Base-by-base conservation (phyloP, 2,113 vertebrate species). In the Gobius niger region DNA sequence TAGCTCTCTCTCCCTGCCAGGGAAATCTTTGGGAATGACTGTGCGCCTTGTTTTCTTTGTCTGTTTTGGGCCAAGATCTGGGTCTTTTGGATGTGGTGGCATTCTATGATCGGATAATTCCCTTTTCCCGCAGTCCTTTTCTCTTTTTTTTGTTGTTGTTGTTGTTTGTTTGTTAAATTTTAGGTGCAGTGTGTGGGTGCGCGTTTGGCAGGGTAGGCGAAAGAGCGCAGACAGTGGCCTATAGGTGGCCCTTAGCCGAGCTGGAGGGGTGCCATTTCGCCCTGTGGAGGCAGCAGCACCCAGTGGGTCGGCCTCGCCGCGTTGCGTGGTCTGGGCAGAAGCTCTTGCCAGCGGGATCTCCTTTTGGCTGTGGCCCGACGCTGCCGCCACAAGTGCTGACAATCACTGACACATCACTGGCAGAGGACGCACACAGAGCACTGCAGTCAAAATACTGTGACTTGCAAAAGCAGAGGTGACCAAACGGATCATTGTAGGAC, bases 41-140 rank as follows among this genome's bases (percentile, higher is more conserved):
- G 85, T 76, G 72, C 65, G 70, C 88, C 89, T 90, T 89, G 89
- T 91, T 90, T 90, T 89, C 82, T 88, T 89, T 89, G 83, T 89
- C 79, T 84, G 82, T 87, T 84, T 86, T 44, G 65, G 78, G 90
- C 91, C 89, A 89, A 91, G 85, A 83, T 83, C 72, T 86, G 83
- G 24, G 65, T 82, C 86, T 91, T 34, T 57, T 82, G 85, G 90
- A 91, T 89, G 90, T 90, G 87, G 81, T 88, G 82, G 78, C 68
- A 69, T 90, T 87, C 87, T 84, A 84, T 84, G 81, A 90, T 91
- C 84, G 77, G 82, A 87, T 91, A 88, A 91, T 81, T 90, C 88
- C 80, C 40, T 83, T 85, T 84, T 89, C 24, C 63, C 75, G 72
- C 78, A 77, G 83, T 24, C 2, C n/a, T 47, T 49, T 54, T 54